phyloP scores from a whole-genome alignment of 1,140 invertebrate genomes.

The Heliconius hewitsoni region DNA sequence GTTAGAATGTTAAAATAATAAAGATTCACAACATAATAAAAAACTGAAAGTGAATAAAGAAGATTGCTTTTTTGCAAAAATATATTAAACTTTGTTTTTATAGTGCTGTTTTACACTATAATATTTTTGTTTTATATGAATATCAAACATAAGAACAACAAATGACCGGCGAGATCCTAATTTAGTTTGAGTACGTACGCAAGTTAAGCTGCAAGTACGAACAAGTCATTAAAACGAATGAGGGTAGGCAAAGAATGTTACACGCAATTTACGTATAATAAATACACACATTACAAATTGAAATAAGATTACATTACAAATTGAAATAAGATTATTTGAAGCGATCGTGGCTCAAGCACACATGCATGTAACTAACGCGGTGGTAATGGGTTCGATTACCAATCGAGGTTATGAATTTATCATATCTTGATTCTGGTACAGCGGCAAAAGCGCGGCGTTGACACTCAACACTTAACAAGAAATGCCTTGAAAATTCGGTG shows the following conservation, averaged over 20 bases:
- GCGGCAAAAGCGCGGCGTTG: no score
- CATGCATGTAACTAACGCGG: no score
- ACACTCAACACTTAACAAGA: no score
- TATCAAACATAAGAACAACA: slow-evolving; percentile 38
- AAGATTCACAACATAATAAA: no score
- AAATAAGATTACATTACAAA: background rate
- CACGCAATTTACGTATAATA: slow-evolving; percentile 21
- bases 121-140: slow-evolving; percentile 27
- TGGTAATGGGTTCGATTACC: no score
- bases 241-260: slow-evolving; percentile 38
- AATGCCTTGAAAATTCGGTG: no score
- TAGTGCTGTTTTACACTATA: background rate
- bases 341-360: fast-evolving
- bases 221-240: slow-evolving; percentile 53
- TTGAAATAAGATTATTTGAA: background rate
- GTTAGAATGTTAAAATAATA: no score
- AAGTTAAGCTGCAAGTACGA: slow-evolving; percentile 42
- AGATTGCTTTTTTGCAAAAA: background rate
- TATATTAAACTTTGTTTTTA: background rate
- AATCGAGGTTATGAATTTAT: no score
- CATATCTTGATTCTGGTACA: no score
- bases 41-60: background rate
- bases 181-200: slow-evolving; percentile 39
- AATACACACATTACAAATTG: background rate
- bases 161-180: slow-evolving; percentile 37